Percentiles rank a stretch among this genome's conserved stretches.
These are phyloP conservation scores for Furnarius figulus DNA, from an alignment of 2,113 vertebrate species.

Conservation along the genomic window DNA sequence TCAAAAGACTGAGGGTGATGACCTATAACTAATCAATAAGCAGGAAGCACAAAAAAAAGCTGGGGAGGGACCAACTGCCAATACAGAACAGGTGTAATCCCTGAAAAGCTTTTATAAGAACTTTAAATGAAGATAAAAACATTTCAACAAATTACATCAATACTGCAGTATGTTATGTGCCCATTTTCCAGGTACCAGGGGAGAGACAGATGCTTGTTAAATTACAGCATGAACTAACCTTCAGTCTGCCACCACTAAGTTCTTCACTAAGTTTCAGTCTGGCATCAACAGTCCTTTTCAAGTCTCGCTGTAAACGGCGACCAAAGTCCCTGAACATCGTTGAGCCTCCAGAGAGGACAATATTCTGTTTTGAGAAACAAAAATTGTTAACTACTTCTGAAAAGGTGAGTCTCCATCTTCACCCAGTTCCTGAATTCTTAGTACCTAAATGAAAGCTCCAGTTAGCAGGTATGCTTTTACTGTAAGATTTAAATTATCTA, in stretches of 20 bases:
- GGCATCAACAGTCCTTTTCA: slow-evolving; percentile 96
- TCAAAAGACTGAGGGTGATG: neutral
- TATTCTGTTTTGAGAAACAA: slow-evolving; percentile 74
- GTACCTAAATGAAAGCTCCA: neutral
- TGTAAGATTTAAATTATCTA: neutral
- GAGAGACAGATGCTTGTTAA: neutral
- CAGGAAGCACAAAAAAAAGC: neutral
- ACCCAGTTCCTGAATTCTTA: neutral
- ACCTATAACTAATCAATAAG: neutral
- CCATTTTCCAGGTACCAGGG: neutral
- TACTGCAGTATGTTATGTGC: neutral
- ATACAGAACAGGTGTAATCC: accelerated
- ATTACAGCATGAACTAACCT: slow-evolving; percentile 73
- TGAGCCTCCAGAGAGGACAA: slow-evolving; percentile 96
- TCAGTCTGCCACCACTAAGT: slow-evolving; percentile 94
- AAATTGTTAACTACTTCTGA: neutral
- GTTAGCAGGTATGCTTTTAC: neutral
- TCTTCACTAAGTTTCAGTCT: slow-evolving; percentile 97
- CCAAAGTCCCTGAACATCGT: slow-evolving; percentile 99
- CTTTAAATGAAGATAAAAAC: neutral
- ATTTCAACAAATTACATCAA: neutral
- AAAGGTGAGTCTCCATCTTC: neutral
- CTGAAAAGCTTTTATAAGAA: neutral
- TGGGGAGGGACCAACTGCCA: neutral
- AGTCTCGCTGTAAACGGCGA: slow-evolving; percentile 92